Evolutionary conservation across 2,888 invertebrate genomes (phyloP), one percentile per base, ranked within the genome.

Genomic region (Leistus spinibarbis): DNA sequence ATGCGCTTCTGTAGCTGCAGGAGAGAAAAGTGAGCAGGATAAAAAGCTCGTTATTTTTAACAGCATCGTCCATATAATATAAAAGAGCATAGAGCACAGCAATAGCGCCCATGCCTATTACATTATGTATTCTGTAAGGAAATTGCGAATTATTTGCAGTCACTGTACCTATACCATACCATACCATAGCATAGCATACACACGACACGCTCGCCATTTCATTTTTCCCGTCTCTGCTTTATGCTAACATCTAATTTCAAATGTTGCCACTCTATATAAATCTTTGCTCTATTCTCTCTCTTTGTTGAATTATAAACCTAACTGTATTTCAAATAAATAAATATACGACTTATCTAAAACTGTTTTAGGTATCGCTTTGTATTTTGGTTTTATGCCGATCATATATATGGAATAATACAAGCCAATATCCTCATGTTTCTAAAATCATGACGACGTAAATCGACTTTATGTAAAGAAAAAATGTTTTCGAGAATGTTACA

Each of bases 41-140:
- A 78, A 79, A 80, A 80, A 81, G 79, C 79, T 80, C 80, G 80
- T 81, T 80, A 80, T 80, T 81, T 81, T 81, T 81, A 81, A 81
- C 80, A 80, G 79, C 78, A 78, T 77, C 76, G 40, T 40, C 40
- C 40, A 40, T 7, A 40, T 27, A 4, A n/a, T n/a, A n/a, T n/a
- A n/a, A n/a, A n/a, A n/a, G n/a, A n/a, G 27, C 13, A 40, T 13
- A 40, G 10, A 40, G 40, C 40, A 13, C 40, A 40, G 71, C 76
- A 75, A 73, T 63, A 72, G 24, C 69, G 63, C 73, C 67, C 65
- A 60, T 65, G 77, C 77, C 74, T 78, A 80, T 79, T 79, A 80
- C 79, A 79, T 79, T 80, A 80, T 79, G 76, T 77, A 80, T 81
- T 79, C 80, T 76, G 78, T 76, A 77, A 78, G 78, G 77, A 80